Evolutionary conservation across 2,797 vertebrate genomes (phyloP).

Genomic region (Lithobates sylvaticus): DNA sequence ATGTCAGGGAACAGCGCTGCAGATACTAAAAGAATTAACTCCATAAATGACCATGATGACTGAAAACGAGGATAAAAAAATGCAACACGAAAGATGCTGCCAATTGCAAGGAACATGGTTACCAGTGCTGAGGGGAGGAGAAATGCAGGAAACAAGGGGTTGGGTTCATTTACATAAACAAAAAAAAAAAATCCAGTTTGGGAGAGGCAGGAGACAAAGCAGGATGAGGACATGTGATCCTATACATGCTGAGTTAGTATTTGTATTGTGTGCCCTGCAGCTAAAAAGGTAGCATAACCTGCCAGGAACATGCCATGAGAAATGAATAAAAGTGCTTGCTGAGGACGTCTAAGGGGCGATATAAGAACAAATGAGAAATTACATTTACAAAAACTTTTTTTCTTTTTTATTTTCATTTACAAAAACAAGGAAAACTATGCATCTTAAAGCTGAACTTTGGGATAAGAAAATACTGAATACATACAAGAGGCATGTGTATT

Average conservation of each 20-base stretch:
- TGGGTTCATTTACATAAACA: constrained; percentile 3
- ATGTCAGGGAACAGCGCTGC: background rate
- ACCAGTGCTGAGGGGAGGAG: background rate
- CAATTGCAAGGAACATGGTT: constrained; percentile 7
- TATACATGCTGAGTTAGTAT: constrained; percentile 3
- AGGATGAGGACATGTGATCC: constrained; percentile 37
- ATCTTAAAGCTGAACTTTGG: too few species aligned
- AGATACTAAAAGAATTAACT: background rate
- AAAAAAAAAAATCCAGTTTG: constrained; percentile 6
- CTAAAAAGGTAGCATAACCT: background rate
- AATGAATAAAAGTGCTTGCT: background rate
- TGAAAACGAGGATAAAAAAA: background rate
- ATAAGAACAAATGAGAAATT: too few species aligned
- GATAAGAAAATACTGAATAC: too few species aligned
- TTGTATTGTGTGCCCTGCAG: background rate
- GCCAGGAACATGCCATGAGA: background rate
- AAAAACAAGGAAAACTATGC: too few species aligned
- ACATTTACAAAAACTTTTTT: too few species aligned
- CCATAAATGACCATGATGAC: background rate
- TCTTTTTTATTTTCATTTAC: too few species aligned
- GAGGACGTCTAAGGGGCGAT: too few species aligned
- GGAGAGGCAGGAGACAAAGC: background rate
- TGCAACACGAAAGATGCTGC: background rate
- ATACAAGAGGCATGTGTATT: too few species aligned
- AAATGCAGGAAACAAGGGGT: background rate